Base-by-base conservation (phyloP, 2,888 invertebrate genomes). In the Plebejus argus region DNA sequence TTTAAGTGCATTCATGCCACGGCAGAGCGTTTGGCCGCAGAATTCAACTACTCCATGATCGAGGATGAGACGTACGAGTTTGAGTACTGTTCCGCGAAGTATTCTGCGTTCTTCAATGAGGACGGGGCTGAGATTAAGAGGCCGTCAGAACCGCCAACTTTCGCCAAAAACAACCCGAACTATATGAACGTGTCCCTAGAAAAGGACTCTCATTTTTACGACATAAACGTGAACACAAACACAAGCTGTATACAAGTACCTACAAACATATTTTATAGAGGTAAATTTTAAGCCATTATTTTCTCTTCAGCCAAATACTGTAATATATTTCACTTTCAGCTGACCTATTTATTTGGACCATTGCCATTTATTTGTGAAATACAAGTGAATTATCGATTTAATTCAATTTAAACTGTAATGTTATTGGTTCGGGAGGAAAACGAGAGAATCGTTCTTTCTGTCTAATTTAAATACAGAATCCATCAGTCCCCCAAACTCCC, bases 211-310 rank as follows among this genome's bases (percentile, higher is more conserved):
- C 97, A 98, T 88, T 98, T 98, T 90, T 97, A 97, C 88, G 96
- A 97, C 86, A 96, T 98, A 80, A 95, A 96, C 58, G 97, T 98
- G 18, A 97, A 97, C 87, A 97, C 97, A 15, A 95, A 94, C 78
- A 95, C 95, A 83, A 98, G 98, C 86, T 97, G 98, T 80, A 97
- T 99, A 76, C 99, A 99, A 89, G 97, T 99, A 39, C 99, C 99
- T 5, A 98, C 98, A 49, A 99, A 99, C 93, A 97, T 99, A 78
- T 99, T 96, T 92, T 98, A 98, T 88, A 94, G 95, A 94, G 95
- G 97, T 97, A 84, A 82, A 78, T n/a, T 49, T 72, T 23, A 8
- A 10, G 61, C 61, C 61, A 20, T 61, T 61, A 20, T 5, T 58
- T 23, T 23, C 20, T 61, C 4, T 58, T n/a, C 58, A 10, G 7